Conservation (phyloP, 2,797 vertebrate genomes). For the Mus spretus region DNA sequence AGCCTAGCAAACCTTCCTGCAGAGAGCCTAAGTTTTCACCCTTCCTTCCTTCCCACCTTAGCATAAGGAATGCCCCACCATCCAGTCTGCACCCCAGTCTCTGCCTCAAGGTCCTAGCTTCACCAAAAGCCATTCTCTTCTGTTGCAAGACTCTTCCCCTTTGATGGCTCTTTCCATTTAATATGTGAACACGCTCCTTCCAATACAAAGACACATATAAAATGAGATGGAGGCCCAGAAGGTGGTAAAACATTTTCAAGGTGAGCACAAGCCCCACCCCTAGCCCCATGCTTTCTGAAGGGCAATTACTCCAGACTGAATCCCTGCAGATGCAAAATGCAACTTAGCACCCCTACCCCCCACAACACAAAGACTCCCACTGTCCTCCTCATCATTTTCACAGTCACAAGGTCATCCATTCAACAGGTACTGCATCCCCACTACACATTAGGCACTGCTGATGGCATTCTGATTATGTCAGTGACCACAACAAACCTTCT, state of each 20-base stretch:
- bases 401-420: conserved; percentile 13
- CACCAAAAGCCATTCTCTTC: background rate
- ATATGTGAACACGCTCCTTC: background rate
- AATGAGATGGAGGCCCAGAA: background rate
- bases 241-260: background rate
- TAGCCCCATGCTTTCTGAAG: background rate
- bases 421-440: background rate
- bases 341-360: background rate
- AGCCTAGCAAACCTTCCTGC: background rate
- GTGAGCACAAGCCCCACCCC: background rate
- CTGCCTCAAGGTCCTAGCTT: background rate
- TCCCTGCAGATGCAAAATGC: background rate
- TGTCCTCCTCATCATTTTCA: background rate
- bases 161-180: background rate
- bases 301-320: background rate
- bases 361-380: background rate
- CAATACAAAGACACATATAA: background rate
- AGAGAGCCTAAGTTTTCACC: background rate
- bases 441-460: background rate
- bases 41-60: background rate
- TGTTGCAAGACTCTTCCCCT: background rate
- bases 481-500: background rate
- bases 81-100: background rate
- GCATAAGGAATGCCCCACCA: background rate
- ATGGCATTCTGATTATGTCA: background rate